phyloP scores from a whole-genome alignment of 2,797 vertebrate species.

The Danio jaintianensis region DNA sequence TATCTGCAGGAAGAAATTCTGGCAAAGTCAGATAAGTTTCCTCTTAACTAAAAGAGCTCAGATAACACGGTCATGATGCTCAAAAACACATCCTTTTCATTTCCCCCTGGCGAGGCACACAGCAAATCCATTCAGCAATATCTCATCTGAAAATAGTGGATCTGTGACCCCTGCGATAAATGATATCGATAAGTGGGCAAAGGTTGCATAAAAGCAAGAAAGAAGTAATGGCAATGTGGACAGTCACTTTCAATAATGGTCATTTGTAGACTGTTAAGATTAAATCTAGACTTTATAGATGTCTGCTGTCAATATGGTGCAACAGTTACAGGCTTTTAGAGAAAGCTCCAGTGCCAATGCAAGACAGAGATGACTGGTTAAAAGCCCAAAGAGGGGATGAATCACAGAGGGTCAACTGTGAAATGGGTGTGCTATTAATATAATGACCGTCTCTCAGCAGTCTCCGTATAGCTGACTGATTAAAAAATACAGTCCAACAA shows the following conservation, averaged over 20 bases:
- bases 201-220: conserved; percentile 16
- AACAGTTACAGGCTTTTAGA: conserved; percentile 46
- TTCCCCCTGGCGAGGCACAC: background rate
- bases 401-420: background rate
- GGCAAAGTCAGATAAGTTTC: background rate
- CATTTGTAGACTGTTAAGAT: conserved; percentile 53
- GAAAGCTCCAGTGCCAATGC: background rate
- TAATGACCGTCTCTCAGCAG: conserved; percentile 17
- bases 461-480: conserved; percentile 9
- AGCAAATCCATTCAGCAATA: background rate
- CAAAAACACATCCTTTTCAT: background rate
- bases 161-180: background rate
- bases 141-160: background rate
- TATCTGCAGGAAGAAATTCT: background rate
- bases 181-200: background rate
- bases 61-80: background rate
- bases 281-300: conserved; percentile 26
- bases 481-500: conserved; percentile 4
- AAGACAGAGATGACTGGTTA: background rate
- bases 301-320: conserved; percentile 29
- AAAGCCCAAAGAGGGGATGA: conserved; percentile 30
- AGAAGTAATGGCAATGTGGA: background rate
- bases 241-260: conserved; percentile 31
- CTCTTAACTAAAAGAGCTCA: conserved; percentile 1
- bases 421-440: conserved; percentile 28